Conservation (phyloP, 2,888 invertebrate genomes). For the Entomobrya proxima region DNA sequence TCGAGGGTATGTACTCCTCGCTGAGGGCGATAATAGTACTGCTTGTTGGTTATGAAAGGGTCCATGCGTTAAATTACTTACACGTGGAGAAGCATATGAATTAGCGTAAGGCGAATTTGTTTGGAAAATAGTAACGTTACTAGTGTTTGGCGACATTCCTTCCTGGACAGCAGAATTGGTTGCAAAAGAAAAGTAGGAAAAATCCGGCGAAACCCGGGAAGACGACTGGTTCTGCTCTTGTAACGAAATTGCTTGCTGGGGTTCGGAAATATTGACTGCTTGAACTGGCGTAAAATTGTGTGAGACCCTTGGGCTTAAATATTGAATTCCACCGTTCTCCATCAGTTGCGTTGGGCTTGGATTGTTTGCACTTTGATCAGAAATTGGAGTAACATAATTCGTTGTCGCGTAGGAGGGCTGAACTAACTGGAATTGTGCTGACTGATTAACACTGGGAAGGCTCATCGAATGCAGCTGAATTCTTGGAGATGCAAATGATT, state of each 20-base stretch:
- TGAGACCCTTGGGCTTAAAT: neutral
- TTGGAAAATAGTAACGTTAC: slow-evolving; percentile 36
- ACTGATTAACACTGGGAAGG: neutral
- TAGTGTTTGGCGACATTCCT: slow-evolving; percentile 1
- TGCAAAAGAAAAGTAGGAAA: slow-evolving; percentile 35
- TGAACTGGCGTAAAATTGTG: neutral
- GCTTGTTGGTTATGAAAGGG: neutral
- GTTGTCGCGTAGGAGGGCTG: neutral
- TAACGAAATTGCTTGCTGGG: neutral
- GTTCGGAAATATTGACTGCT: neutral
- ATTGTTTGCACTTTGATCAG: neutral
- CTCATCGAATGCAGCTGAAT: slow-evolving; percentile 28
- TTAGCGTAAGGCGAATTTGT: slow-evolving; percentile 3
- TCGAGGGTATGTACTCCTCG: slow-evolving; percentile 19
- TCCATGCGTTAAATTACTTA: neutral
- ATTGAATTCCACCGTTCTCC: neutral
- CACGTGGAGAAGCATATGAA: neutral
- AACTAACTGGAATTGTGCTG: neutral
- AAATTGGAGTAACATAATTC: slow-evolving; percentile 13
- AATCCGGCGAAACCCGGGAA: neutral
- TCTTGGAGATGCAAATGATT: slow-evolving; percentile 28
- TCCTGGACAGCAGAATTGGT: neutral
- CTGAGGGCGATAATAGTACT: neutral
- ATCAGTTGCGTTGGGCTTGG: neutral
- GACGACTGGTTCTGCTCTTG: neutral